phyloP scores from a whole-genome alignment of 1,140 invertebrate species.

The Augochlora pura region DNA sequence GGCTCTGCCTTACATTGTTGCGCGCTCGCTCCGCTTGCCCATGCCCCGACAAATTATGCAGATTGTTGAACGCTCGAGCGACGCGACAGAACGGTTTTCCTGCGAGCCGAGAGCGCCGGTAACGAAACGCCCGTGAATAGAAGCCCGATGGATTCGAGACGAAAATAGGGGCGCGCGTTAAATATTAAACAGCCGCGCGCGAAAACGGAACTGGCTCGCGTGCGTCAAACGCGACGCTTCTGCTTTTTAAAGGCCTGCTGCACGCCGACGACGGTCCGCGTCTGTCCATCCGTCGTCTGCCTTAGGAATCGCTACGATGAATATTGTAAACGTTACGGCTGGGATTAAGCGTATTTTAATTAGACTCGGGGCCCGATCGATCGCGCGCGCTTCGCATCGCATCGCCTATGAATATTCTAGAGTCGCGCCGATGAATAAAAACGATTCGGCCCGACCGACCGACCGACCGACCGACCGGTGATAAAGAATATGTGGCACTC shows the following conservation, averaged over 20 bases:
- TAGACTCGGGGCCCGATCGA: no score
- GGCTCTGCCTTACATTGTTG: slow-evolving; percentile 29
- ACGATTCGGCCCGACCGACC: no score
- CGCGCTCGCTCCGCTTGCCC: slow-evolving; percentile 27
- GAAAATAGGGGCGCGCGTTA: slow-evolving; percentile 36
- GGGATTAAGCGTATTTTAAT: no score
- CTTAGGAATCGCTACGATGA: background rate
- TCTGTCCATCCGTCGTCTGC: background rate
- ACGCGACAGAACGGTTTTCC: slow-evolving; percentile 36
- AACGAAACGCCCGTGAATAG: slow-evolving; percentile 11
- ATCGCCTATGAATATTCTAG: no score
- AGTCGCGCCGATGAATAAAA: no score
- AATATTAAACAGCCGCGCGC: slow-evolving; percentile 46
- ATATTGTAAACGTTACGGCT: background rate
- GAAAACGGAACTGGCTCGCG: slow-evolving; percentile 16
- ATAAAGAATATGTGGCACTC: no score
- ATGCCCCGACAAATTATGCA: slow-evolving; percentile 35
- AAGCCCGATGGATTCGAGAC: slow-evolving; percentile 32
- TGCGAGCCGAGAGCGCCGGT: slow-evolving; percentile 11
- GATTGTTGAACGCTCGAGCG: slow-evolving; percentile 35
- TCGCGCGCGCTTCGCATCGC: no score
- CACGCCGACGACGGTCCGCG: background rate
- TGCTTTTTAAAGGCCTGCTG: slow-evolving; percentile 3
- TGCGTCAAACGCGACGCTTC: slow-evolving; percentile 29
- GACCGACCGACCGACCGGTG: no score